These are phyloP conservation scores for Spisula subtruncata DNA, from an alignment of 2,888 invertebrate genomes.

Conservation along the genomic window DNA sequence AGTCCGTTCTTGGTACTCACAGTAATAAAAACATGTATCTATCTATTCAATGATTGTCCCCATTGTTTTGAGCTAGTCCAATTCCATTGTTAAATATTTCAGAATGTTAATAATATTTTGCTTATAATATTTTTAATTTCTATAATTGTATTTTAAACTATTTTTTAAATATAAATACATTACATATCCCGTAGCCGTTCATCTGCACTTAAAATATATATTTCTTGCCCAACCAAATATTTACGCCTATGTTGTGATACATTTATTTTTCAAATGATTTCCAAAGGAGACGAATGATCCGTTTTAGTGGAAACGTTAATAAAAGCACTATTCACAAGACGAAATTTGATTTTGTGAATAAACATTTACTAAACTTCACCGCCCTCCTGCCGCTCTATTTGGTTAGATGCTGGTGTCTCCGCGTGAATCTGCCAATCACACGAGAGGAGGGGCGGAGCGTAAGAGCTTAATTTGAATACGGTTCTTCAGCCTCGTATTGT, in stretches of 20 bases:
- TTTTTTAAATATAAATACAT: not conserved
- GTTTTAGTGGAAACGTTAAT: conserved; percentile 60
- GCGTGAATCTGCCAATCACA: conserved; percentile 57
- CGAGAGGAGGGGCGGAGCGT: conserved; percentile 44
- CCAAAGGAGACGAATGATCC: conserved; percentile 50
- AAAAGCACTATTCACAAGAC: conserved; percentile 59
- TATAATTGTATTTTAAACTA: no score
- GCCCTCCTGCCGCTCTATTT: conserved; percentile 72
- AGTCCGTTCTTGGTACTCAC: no score
- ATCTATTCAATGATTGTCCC: not conserved
- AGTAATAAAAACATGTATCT: no score
- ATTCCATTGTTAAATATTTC: not conserved
- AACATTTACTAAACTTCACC: conserved; percentile 73
- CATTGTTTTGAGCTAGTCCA: not conserved
- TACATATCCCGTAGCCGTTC: not conserved
- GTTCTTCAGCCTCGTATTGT: conserved; percentile 55
- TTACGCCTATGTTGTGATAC: not conserved
- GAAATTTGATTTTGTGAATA: conserved; percentile 78
- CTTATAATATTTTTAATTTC: not conserved
- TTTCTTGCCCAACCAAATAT: not conserved
- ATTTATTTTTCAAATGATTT: conserved; percentile 40
- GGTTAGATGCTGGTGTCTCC: conserved; percentile 61
- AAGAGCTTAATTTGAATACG: conserved; percentile 49
- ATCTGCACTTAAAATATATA: not conserved
- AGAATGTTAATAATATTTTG: not conserved